A percentile compares a stretch with the other conserved stretches of the same genome.
Conservation (phyloP, 2,797 vertebrate species). For the Nyctibius grandis region DNA sequence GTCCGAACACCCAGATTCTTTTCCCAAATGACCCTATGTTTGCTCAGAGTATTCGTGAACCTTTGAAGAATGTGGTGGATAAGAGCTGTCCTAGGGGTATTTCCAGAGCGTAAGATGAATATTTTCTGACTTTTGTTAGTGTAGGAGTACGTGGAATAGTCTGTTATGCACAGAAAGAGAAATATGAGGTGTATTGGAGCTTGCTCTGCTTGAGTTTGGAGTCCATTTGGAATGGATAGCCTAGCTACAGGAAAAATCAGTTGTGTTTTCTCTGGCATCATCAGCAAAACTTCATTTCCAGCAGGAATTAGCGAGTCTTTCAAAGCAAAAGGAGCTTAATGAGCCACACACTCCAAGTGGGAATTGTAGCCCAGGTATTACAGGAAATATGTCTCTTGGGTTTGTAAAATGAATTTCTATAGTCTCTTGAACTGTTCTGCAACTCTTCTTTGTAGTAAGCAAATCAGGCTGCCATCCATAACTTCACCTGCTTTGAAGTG, state of each 20-base stretch:
- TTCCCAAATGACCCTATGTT: constrained; percentile 94
- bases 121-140: background rate
- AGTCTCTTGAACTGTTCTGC: background rate
- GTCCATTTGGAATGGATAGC: background rate
- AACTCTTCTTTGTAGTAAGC: background rate
- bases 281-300: background rate
- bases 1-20: constrained; percentile 95
- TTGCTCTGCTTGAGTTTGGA: background rate
- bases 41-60: constrained; percentile 91
- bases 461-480: background rate
- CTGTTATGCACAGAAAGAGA: background rate
- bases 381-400: background rate
- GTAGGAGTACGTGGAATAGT: background rate
- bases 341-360: background rate
- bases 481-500: background rate
- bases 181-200: background rate
- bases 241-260: background rate
- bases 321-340: background rate
- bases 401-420: background rate
- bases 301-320: background rate
- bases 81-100: constrained; percentile 91
- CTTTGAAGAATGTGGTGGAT: constrained; percentile 93
- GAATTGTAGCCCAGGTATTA: background rate
- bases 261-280: background rate
- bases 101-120: constrained; percentile 79